Conservation (phyloP, 2,113 vertebrate species). For the Gymnogyps californianus region DNA sequence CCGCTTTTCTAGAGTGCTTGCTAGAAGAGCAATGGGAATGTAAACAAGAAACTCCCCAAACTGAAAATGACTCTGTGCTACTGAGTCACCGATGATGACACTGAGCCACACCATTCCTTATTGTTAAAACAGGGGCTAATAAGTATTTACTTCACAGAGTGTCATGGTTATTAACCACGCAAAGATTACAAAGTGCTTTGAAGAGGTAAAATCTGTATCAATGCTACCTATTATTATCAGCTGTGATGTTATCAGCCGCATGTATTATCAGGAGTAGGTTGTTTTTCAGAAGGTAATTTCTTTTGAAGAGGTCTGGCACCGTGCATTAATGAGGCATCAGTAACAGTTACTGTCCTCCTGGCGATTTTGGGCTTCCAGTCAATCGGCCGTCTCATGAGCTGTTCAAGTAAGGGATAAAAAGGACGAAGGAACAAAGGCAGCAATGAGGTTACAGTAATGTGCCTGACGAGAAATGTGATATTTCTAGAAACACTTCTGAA, state of each 20-base stretch:
- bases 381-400: not conserved
- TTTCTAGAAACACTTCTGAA: constrained; percentile 10
- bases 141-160: not conserved
- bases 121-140: not conserved
- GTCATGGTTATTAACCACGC: not conserved
- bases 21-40: not conserved
- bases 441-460: not conserved
- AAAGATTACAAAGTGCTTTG: not conserved
- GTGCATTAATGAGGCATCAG: not conserved
- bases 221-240: not conserved
- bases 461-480: not conserved
- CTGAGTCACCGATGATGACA: not conserved
- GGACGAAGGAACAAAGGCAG: not conserved
- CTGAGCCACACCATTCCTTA: not conserved
- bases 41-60: not conserved
- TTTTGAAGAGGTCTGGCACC: not conserved
- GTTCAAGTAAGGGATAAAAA: not conserved
- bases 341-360: not conserved
- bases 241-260: not conserved
- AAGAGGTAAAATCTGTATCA: not conserved
- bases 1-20: not conserved
- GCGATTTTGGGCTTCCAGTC: not conserved
- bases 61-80: not conserved
- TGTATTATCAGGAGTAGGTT: not conserved
- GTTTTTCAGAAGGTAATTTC: not conserved